Base-by-base conservation (phyloP, 2,113 vertebrate genomes). In the Setophaga kirtlandii region DNA sequence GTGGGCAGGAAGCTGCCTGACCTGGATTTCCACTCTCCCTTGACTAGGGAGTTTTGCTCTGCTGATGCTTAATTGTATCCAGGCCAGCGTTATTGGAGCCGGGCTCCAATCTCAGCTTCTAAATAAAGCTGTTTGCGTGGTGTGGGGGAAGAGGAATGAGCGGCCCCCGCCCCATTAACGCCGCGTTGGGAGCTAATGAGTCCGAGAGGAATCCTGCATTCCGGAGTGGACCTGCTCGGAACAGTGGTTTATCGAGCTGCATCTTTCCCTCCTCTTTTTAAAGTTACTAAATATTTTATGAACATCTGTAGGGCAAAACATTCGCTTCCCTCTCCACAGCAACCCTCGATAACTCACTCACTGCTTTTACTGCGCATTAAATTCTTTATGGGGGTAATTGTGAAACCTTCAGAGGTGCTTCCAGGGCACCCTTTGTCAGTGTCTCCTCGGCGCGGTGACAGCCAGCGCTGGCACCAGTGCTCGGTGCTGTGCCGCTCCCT, bases 281-380 rank as follows among this genome's bases (percentile, higher is more conserved):
- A 93, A 78, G 92, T 71, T 73, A 47, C 69, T 95, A 93, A 96
- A 97, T 96, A 89, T 96, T 97, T 97, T 93, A 97, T 95, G 90
- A 95, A 92, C 90, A 89, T 80, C 80, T 82, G 44, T 53, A 92
- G 90, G 94, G 85, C 79, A 84, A 95, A 41, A 62, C 90, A 83
- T 93, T 90, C n/a, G 18, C 67, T 89, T 63, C 58, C 31, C 80
- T 74, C 89, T 84, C 83, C 76, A 5, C 50, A 6, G 37, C 88
- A 84, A 79, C 60, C 75, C 88, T 73, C 10, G 50, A 68, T 83
- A 86, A 83, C 83, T 93, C 58, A 46, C 90, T 84, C 31, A 12
- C 71, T 4, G 6, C 37, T 95, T 96, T 94, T 95, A 93, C 58
- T 86, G 83, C 6, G 0, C 83, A 30, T 88, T 95, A 96, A 96